phyloP scores from a whole-genome alignment of 2,888 invertebrate genomes.

The Gisinianus flammeolus region DNA sequence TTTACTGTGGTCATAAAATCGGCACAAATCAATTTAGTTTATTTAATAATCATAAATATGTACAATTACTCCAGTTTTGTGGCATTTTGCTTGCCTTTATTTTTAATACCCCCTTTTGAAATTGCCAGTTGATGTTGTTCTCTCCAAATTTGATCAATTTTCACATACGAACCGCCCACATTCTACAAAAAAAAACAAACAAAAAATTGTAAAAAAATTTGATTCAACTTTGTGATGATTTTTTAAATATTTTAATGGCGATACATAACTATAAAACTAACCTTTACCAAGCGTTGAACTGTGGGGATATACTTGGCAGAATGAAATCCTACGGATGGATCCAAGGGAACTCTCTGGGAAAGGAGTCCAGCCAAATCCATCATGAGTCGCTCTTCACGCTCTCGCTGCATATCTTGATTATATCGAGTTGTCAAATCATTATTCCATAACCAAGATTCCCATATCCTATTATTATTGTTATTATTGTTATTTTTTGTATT shows the following conservation, averaged over 20 bases:
- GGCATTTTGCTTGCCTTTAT: conserved; percentile 17
- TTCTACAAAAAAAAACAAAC: conserved; percentile 39
- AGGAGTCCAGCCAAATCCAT: conserved; percentile 71
- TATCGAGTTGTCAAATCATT: conserved; percentile 77
- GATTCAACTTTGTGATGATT: background rate
- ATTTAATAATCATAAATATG: too few relatives aligned
- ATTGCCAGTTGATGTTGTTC: conserved; percentile 62
- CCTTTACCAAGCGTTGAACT: background rate
- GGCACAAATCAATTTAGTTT: too few relatives aligned
- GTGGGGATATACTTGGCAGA: conserved; percentile 40
- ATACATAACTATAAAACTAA: background rate
- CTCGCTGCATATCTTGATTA: conserved; percentile 86
- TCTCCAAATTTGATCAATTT: conserved; percentile 78
- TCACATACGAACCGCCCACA: conserved; percentile 74
- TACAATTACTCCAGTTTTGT: conserved; percentile 18
- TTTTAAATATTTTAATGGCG: conserved; percentile 3
- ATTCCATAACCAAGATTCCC: conserved; percentile 68
- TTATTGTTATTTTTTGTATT: background rate
- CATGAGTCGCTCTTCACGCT: conserved; percentile 79
- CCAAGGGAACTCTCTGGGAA: conserved; percentile 63
- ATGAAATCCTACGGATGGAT: conserved; percentile 46
- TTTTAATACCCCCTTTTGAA: conserved; percentile 17
- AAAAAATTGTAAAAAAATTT: background rate
- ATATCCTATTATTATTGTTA: conserved; percentile 11
- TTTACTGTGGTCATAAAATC: too few relatives aligned